A percentile compares a stretch with the other conserved stretches of the same genome.
phyloP scores from a whole-genome alignment of 2,888 invertebrate species.

The Oegoconia quadripuncta region DNA sequence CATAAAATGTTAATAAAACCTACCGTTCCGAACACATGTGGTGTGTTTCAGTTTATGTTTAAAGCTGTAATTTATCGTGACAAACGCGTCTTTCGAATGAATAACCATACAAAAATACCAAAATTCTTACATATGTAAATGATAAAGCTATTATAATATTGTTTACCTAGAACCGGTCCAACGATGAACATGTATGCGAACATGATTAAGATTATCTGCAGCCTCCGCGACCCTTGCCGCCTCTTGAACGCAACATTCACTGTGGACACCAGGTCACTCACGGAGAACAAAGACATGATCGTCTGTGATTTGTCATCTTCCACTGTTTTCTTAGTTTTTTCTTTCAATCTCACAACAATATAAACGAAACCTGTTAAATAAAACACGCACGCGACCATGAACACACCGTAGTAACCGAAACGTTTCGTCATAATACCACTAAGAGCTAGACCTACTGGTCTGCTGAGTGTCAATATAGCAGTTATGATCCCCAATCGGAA shows the following conservation, averaged over 20 bases:
- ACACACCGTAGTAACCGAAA: constrained; percentile 72
- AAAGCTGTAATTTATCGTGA: constrained; percentile 6
- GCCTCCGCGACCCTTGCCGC: constrained; percentile 52
- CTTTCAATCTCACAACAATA: constrained; percentile 60
- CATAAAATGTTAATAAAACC: constrained; percentile 58
- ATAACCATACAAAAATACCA: constrained; percentile 1
- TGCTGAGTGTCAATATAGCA: constrained; percentile 70
- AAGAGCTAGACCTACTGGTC: constrained; percentile 74
- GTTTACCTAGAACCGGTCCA: constrained; percentile 73
- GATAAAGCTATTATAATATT: constrained; percentile 11
- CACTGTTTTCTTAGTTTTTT: constrained; percentile 51
- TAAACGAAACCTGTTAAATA: constrained; percentile 67
- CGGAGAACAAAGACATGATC: constrained; percentile 52
- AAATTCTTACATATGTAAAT: constrained; percentile 5
- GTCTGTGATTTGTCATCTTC: constrained; percentile 36
- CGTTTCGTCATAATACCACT: constrained; percentile 75
- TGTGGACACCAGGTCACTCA: constrained; percentile 66
- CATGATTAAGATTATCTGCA: constrained; percentile 65
- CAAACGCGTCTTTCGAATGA: background rate
- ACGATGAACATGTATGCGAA: constrained; percentile 72
- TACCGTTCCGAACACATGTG: constrained; percentile 40
- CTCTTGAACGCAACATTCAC: constrained; percentile 64
- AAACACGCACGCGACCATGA: constrained; percentile 61
- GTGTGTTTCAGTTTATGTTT: constrained; percentile 32
- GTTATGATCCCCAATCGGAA: constrained; percentile 81